Base-by-base conservation (phyloP, 2,113 vertebrate species). In the Myotis davidii region DNA sequence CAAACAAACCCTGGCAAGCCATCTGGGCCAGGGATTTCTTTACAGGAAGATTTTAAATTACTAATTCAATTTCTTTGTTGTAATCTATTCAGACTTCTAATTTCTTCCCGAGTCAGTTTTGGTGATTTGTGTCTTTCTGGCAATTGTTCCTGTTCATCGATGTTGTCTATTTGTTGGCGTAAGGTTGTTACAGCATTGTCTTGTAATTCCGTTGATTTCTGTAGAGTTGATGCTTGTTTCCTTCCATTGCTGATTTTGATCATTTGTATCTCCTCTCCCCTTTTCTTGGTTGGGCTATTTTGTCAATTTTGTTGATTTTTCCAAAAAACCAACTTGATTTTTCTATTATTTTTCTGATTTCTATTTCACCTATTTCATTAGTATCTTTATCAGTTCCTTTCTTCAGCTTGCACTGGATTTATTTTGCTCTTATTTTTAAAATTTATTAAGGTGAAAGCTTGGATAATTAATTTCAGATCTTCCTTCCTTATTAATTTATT, bases 381-480 rank as follows among this genome's bases (percentile, higher is more conserved):
- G 54, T 42, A 56, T 34, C 21, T 84, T 67, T 54, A 61, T 65
- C 54, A 73, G 32, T 73, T 54, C n/a, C 37, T 82, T 82, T 23
- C 45, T 79, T 65, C 13, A 56, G 52, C 37, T 84, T 32, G 9
- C 27, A 56, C 56, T 72, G 6, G 27, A 70, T 1, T 45, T 67
- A 85, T 39, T 67, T 50, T 85, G 86, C 37, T 64, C 42, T 89
- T 69, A 79, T 79, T 85, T 90, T 91, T 73, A 34, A 29, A n/a
- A 65, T 21, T 89, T 65, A 48, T 72, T 84, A 85, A 45, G 25
- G 32, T 37, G 37, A 45, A 79, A 45, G 64, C 3, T 85, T 56
- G 78, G 23, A 64, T 79, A 90, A 79, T 16, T 93, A 10, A 73
- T 73, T 72, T 32, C 17, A 76, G 42, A 27, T 37, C 29, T 39